phyloP scores from a whole-genome alignment of 2,888 invertebrate genomes.

The Coenonympha glycerion region DNA sequence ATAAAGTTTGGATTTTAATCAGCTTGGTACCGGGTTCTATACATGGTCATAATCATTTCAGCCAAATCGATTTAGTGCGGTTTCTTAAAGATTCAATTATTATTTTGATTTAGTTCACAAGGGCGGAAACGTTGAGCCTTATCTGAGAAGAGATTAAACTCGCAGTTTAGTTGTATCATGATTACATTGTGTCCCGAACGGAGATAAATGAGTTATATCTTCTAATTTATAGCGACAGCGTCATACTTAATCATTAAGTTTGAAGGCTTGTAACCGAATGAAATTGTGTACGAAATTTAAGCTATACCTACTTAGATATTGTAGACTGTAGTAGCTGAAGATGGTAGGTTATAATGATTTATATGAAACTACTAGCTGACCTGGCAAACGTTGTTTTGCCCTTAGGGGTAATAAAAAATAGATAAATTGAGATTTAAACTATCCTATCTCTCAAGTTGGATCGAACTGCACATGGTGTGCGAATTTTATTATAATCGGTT shows the following conservation, averaged over 20 bases:
- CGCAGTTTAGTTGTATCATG: conserved; percentile 14
- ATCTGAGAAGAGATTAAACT: conserved; percentile 20
- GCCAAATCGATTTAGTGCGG: too few relatives aligned
- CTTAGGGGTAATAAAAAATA: too few relatives aligned
- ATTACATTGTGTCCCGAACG: conserved; percentile 21
- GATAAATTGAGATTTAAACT: too few relatives aligned
- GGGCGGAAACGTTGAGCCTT: conserved; percentile 4
- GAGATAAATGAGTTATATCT: conserved; percentile 25
- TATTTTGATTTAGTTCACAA: conserved; percentile 2
- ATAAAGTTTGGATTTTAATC: too few relatives aligned
- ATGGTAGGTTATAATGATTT: not conserved
- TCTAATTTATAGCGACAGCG: conserved; percentile 21
- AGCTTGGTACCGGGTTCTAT: too few relatives aligned
- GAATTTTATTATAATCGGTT: too few relatives aligned
- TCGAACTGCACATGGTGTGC: too few relatives aligned
- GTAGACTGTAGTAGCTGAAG: not conserved
- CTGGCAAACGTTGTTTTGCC: too few relatives aligned
- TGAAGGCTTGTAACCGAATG: conserved; percentile 17
- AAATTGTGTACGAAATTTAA: not conserved
- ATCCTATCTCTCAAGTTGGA: too few relatives aligned
- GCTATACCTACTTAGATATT: too few relatives aligned
- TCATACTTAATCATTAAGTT: conserved; percentile 25
- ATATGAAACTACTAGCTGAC: not conserved
- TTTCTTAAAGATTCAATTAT: not conserved
- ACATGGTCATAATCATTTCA: too few relatives aligned